Percentiles rank a stretch among this genome's conserved stretches.
These are phyloP conservation scores for Microchirus variegatus DNA, from an alignment of 2,797 vertebrate genomes.

Conservation along the genomic window DNA sequence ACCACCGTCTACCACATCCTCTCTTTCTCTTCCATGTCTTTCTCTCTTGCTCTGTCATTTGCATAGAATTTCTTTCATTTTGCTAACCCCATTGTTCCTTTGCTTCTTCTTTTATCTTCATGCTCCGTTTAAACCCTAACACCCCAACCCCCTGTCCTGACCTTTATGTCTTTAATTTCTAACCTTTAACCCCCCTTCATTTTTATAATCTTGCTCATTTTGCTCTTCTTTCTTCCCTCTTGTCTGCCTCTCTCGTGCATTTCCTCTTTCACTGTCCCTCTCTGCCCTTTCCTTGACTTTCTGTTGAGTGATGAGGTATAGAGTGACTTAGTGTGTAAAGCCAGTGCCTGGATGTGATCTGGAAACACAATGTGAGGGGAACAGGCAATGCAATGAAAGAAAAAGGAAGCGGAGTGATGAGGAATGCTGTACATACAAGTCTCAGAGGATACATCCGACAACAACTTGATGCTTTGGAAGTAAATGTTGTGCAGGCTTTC, in stretches of 20 bases:
- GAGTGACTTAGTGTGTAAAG: conserved; percentile 66
- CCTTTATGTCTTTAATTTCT: conserved; percentile 46
- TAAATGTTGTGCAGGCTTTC: not conserved
- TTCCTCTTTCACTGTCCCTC: conserved; percentile 36
- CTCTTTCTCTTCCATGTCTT: conserved; percentile 32
- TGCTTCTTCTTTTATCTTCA: conserved; percentile 6
- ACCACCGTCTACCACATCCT: conserved; percentile 11
- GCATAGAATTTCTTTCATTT: conserved; percentile 54
- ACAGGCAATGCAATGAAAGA: conserved; percentile 47
- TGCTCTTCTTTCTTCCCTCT: conserved; percentile 1
- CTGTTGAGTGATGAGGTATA: conserved; percentile 62
- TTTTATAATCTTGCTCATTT: conserved; percentile 14
- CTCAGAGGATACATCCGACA: not conserved
- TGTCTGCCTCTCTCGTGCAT: conserved; percentile 9
- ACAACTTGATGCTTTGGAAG: not conserved
- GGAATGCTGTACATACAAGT: not conserved
- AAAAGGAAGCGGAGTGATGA: conserved; percentile 15
- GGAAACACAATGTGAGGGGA: conserved; percentile 58
- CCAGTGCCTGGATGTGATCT: conserved; percentile 60
- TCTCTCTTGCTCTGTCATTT: conserved; percentile 46
- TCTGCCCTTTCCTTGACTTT: conserved; percentile 66
- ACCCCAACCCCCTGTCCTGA: conserved; percentile 15
- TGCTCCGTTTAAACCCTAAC: not conserved
- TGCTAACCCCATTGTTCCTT: conserved; percentile 1
- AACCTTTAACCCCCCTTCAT: conserved; percentile 41